Conservation (phyloP, 2,113 vertebrate genomes). For the Tamias sibiricus region DNA sequence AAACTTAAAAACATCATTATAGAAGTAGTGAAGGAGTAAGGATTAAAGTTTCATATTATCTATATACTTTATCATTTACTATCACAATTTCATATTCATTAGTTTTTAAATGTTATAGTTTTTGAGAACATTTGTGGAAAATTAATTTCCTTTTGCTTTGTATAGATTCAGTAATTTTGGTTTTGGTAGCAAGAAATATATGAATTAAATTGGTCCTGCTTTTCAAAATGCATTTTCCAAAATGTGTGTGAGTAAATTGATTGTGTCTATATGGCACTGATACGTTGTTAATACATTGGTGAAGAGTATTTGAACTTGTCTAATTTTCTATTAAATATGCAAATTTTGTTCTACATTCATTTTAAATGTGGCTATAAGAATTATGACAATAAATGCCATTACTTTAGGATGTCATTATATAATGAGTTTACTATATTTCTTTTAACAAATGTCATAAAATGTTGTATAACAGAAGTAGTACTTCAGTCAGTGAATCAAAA, state of each 20-base stretch:
- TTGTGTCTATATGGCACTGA: background rate
- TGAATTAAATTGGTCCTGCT: constrained; percentile 46
- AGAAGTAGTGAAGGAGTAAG: background rate
- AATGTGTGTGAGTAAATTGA: constrained; percentile 33
- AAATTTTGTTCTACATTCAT: constrained; percentile 11
- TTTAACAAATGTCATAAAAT: constrained; percentile 66
- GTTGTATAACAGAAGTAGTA: background rate
- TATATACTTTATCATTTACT: background rate
- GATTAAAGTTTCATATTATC: background rate
- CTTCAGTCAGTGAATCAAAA: background rate
- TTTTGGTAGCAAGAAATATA: constrained; percentile 1
- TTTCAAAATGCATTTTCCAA: constrained; percentile 55
- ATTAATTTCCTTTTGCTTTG: background rate
- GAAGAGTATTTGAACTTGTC: background rate
- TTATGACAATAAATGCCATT: constrained; percentile 54
- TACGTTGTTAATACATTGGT: background rate
- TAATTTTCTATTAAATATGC: constrained; percentile 55
- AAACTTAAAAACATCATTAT: background rate
- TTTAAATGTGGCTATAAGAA: constrained; percentile 34
- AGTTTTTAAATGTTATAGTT: background rate
- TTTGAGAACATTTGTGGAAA: constrained; percentile 21
- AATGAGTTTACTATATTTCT: background rate
- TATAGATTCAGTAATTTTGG: background rate
- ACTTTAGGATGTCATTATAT: constrained; percentile 49
- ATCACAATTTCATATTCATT: background rate